Conservation (phyloP, 2,113 vertebrate genomes). For the Lamprotornis superbus region DNA sequence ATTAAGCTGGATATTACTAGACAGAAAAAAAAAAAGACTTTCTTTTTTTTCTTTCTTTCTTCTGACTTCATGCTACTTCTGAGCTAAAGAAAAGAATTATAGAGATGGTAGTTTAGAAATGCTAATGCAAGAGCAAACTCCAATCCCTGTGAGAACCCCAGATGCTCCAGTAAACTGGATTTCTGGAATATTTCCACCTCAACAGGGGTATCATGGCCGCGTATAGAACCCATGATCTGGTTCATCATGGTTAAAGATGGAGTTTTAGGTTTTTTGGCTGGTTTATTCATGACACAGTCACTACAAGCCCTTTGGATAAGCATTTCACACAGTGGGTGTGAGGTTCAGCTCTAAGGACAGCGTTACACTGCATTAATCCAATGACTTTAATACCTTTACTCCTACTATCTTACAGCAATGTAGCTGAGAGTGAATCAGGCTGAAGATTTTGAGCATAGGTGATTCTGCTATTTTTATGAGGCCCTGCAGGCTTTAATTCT, state of each 20-base stretch:
- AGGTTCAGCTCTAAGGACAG: background rate
- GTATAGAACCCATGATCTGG: background rate
- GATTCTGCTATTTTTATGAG: constrained; percentile 45
- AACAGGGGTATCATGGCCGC: background rate
- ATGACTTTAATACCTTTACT: constrained; percentile 27
- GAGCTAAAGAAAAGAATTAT: background rate
- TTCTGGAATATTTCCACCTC: background rate
- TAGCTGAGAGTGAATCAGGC: constrained; percentile 37
- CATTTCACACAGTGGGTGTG: background rate
- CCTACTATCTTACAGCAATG: background rate
- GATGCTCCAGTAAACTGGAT: background rate
- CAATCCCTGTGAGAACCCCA: background rate
- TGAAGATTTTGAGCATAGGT: constrained; percentile 33
- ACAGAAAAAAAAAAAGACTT: background rate
- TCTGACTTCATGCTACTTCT: background rate
- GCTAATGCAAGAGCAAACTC: background rate
- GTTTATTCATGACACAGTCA: background rate
- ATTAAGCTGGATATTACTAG: background rate
- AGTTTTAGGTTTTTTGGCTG: background rate
- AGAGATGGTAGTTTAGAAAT: background rate
- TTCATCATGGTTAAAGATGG: background rate
- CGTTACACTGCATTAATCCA: background rate
- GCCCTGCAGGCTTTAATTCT: constrained; percentile 29
- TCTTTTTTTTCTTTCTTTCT: background rate
- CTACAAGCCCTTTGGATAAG: background rate